Evolutionary conservation across 35 echinoderm and acorn worm species (phyloP).

Genomic region (Acanthaster planci): DNA sequence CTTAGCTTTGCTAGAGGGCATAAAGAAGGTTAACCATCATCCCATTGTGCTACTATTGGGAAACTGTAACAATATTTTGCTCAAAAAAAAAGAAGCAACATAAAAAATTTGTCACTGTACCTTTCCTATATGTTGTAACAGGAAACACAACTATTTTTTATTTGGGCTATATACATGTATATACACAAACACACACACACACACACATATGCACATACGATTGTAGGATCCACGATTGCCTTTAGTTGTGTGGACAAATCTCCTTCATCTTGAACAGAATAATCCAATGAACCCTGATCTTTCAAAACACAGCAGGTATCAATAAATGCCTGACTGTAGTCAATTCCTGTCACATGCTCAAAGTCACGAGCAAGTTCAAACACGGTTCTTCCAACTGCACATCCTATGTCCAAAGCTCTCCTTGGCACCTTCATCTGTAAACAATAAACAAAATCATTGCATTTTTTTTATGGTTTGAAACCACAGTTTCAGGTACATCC

Average conservation of each 20-base stretch:
- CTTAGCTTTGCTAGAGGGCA: too few relatives aligned
- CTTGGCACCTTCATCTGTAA: conserved; percentile 70
- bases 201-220: conserved; percentile 65
- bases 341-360: conserved; percentile 81
- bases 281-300: conserved; percentile 74
- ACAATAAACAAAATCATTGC: background rate
- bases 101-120: too few relatives aligned
- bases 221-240: conserved; percentile 71
- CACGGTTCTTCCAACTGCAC: conserved; percentile 83
- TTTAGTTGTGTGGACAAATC: conserved; percentile 65
- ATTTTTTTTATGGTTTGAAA: too few relatives aligned
- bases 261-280: conserved; percentile 85
- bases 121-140: too few relatives aligned
- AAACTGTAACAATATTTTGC: too few relatives aligned
- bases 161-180: too few relatives aligned
- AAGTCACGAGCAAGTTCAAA: conserved; percentile 93
- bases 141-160: too few relatives aligned
- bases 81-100: too few relatives aligned
- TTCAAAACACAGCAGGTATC: conserved; percentile 82
- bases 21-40: too few relatives aligned
- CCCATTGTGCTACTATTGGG: too few relatives aligned
- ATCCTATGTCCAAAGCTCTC: conserved; percentile 93
- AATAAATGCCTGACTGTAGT: conserved; percentile 80
- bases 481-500: too few relatives aligned
- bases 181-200: too few relatives aligned